Evolutionary conservation across 2,797 vertebrate genomes (phyloP).

Genomic region (Pseudopleuronectes americanus): DNA sequence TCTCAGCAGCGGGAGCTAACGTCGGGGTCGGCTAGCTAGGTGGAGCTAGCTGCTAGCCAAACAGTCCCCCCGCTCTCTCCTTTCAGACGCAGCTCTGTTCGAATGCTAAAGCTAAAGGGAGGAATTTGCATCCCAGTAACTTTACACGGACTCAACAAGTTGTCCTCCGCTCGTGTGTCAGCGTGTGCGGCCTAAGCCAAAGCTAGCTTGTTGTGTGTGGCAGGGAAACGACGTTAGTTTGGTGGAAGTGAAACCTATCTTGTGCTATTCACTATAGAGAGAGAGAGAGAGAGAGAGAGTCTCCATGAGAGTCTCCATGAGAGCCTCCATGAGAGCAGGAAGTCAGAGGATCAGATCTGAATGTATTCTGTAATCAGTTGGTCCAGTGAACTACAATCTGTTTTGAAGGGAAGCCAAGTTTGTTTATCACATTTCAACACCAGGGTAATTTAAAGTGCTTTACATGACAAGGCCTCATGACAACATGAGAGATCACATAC

Average conservation of each 20-base stretch:
- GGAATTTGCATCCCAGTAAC: conserved; percentile 22
- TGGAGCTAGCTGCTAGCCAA: conserved; percentile 68
- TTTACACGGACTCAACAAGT: neutral
- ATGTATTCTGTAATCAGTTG: too few species aligned
- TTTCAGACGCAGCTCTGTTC: neutral
- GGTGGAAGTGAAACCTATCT: too few species aligned
- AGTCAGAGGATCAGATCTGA: neutral
- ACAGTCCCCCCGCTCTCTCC: conserved; percentile 52
- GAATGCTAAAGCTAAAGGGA: conserved; percentile 3
- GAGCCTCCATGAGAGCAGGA: neutral
- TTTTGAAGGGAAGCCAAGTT: too few species aligned
- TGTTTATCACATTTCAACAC: too few species aligned
- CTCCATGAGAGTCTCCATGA: neutral
- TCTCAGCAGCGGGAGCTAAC: conserved; percentile 33
- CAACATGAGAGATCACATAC: neutral
- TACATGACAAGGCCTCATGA: too few species aligned
- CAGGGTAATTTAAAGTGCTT: too few species aligned
- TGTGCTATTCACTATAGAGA: too few species aligned
- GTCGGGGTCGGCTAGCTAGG: conserved; percentile 61
- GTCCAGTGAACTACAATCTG: too few species aligned
- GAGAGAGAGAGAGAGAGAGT: too few species aligned
- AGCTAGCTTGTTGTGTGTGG: neutral
- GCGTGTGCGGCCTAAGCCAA: neutral
- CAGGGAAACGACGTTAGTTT: neutral
- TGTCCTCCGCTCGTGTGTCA: conserved; percentile 7